Conservation (phyloP, 2,113 vertebrate species). For the Collichthys lucidus region DNA sequence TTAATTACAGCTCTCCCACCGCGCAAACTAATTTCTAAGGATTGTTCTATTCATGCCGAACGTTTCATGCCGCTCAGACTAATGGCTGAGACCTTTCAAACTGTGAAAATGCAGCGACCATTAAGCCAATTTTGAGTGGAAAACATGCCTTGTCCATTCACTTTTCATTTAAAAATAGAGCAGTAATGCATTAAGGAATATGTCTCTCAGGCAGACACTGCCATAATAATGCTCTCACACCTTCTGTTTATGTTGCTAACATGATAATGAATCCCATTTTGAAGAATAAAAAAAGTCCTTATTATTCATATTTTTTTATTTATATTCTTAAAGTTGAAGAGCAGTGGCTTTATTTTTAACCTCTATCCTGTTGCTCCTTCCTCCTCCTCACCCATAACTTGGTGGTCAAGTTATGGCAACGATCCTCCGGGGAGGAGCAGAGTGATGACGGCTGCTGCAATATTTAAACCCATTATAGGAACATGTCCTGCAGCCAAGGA, state of each 20-base stretch:
- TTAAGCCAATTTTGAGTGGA: conserved; percentile 12
- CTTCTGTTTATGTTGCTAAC: not conserved
- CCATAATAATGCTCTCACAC: not conserved
- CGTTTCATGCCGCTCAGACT: conserved; percentile 41
- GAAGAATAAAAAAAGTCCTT: not conserved
- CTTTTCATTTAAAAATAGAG: conserved; percentile 6
- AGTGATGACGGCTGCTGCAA: conserved; percentile 43
- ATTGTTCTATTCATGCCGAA: conserved; percentile 37
- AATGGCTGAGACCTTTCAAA: conserved; percentile 49
- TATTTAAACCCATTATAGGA: conserved; percentile 44
- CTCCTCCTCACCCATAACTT: conserved; percentile 20
- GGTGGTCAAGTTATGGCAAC: conserved; percentile 30
- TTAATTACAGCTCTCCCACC: conserved; percentile 42
- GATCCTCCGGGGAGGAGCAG: conserved; percentile 7
- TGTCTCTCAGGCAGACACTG: not conserved
- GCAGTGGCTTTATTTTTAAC: not conserved
- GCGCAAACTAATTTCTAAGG: conserved; percentile 14
- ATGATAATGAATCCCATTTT: not conserved
- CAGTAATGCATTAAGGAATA: conserved; percentile 2
- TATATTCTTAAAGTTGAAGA: too few relatives aligned
- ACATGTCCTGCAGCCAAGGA: conserved; percentile 45
- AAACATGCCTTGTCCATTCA: conserved; percentile 14
- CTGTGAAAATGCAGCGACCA: conserved; percentile 21
- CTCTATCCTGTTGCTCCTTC: conserved; percentile 39
- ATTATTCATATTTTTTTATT: not conserved